Percentiles rank a stretch among this genome's conserved stretches.
These are phyloP conservation scores for Harpegnathos saltator DNA, from an alignment of 1,140 invertebrate species.

Conservation along the genomic window DNA sequence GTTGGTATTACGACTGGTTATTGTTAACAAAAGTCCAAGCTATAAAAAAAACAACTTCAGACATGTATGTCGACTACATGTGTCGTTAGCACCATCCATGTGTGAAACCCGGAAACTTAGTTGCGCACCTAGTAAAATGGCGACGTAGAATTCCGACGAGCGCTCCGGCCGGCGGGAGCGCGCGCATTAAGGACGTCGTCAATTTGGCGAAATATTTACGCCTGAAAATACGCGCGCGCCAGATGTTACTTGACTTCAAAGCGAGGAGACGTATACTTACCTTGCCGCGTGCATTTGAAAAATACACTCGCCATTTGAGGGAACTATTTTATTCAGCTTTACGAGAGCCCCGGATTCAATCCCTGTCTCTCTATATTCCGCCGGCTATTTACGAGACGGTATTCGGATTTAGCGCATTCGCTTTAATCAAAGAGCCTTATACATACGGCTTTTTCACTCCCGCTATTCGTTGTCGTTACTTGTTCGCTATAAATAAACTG, in stretches of 20 bases:
- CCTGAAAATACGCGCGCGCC: too few species aligned
- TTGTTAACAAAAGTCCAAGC: too few species aligned
- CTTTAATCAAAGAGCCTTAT: slow-evolving; percentile 67
- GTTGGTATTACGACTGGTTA: too few species aligned
- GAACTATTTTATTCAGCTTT: background rate
- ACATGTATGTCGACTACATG: too few species aligned
- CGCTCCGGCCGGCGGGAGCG: too few species aligned
- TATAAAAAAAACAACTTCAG: too few species aligned
- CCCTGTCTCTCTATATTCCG: background rate
- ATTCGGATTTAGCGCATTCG: slow-evolving; percentile 61
- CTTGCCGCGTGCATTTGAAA: background rate
- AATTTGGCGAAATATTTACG: too few species aligned
- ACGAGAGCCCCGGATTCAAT: background rate
- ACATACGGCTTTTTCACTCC: slow-evolving; percentile 13
- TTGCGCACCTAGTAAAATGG: too few species aligned
- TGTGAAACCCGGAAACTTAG: too few species aligned
- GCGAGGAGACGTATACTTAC: background rate
- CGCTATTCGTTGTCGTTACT: slow-evolving; percentile 30
- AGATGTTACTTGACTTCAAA: background rate
- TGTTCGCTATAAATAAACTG: slow-evolving; percentile 35
- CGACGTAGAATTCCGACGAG: too few species aligned
- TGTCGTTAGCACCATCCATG: too few species aligned
- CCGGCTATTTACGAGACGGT: slow-evolving; percentile 58
- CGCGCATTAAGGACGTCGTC: too few species aligned
- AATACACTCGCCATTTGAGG: background rate